These are phyloP conservation scores for Dicyrtoma fusca DNA, from an alignment of 2,888 invertebrate genomes.

Conservation along the genomic window DNA sequence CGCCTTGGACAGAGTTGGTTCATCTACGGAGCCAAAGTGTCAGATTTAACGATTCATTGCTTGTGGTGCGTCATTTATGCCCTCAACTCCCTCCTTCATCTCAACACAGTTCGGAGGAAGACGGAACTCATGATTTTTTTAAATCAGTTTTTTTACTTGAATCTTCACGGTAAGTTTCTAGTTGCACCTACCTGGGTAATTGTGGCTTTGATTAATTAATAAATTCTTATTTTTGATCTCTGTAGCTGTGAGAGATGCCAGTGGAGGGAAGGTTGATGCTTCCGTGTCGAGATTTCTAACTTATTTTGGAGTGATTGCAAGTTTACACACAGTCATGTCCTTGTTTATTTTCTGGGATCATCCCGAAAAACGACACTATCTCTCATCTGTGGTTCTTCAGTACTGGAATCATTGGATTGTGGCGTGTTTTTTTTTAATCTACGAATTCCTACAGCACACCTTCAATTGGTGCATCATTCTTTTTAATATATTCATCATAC, in stretches of 20 bases:
- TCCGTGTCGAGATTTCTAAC: no score
- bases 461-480: slow-evolving; percentile 13
- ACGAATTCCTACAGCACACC: neutral
- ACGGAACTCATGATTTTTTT: neutral
- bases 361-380: slow-evolving; percentile 1
- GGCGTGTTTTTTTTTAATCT: neutral
- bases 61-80: neutral
- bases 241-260: no score
- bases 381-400: neutral
- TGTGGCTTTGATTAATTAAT: no score
- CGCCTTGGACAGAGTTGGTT: neutral
- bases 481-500: slow-evolving; percentile 6
- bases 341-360: slow-evolving; percentile 1
- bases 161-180: neutral
- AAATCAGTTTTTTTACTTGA: slow-evolving; percentile 1
- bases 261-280: no score
- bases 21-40: neutral
- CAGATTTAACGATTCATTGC: slow-evolving; percentile 10
- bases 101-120: slow-evolving; percentile 5
- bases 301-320: neutral
- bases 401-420: neutral
- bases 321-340: neutral
- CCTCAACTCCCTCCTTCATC: neutral
- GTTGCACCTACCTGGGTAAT: no score
- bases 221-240: no score